These are phyloP conservation scores for Chesias legatella DNA, from an alignment of 2,888 invertebrate genomes.

Conservation along the genomic window DNA sequence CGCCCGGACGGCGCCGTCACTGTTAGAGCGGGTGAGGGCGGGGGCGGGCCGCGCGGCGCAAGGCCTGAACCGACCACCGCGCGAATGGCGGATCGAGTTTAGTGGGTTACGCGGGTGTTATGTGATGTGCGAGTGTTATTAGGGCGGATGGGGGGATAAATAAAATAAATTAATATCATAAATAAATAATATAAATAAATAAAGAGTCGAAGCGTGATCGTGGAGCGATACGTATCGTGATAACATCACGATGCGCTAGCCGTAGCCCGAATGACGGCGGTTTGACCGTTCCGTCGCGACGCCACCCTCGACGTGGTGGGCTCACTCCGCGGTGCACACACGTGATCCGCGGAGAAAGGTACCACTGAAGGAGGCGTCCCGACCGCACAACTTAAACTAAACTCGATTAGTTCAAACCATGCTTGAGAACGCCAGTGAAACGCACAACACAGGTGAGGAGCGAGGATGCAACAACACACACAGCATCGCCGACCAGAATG, in stretches of 20 bases:
- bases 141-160: constrained; percentile 51
- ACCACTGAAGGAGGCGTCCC: constrained; percentile 36
- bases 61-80: constrained; percentile 28
- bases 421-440: constrained; percentile 61
- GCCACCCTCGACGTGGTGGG: constrained; percentile 31
- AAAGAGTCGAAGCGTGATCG: constrained; percentile 47
- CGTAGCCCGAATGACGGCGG: constrained; percentile 28
- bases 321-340: constrained; percentile 50
- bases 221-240: constrained; percentile 28
- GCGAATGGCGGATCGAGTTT: constrained; percentile 24
- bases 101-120: constrained; percentile 41
- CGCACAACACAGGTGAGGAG: constrained; percentile 51
- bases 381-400: constrained; percentile 18
- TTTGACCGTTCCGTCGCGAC: constrained; percentile 51
- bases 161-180: constrained; percentile 54
- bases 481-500: constrained; percentile 77
- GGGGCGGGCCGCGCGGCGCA: constrained; percentile 31
- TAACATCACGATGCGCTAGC: constrained; percentile 37
- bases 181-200: constrained; percentile 41
- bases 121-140: constrained; percentile 55
- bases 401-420: constrained; percentile 33
- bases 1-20: constrained; percentile 40
- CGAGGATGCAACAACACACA: constrained; percentile 69
- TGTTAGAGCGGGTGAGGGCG: constrained; percentile 40
- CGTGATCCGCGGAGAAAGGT: constrained; percentile 50